Percentiles rank a stretch among this genome's conserved stretches.
phyloP scores from a whole-genome alignment of 64 coral and sea anemone species.

The Pachyseris speciosa region DNA sequence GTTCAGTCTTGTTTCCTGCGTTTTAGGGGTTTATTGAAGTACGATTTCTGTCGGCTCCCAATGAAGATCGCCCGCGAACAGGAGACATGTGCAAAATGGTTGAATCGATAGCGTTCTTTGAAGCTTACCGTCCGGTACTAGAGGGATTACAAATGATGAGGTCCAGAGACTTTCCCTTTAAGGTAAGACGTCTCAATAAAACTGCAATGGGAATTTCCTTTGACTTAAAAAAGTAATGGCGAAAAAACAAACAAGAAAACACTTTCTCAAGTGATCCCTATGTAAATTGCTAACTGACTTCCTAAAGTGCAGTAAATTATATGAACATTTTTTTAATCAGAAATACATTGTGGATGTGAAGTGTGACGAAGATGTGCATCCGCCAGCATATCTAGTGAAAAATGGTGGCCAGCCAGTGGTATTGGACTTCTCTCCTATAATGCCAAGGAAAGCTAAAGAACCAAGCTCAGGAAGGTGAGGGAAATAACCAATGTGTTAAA shows the following conservation, averaged over 20 bases:
- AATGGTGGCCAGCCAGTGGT: constrained; percentile 5
- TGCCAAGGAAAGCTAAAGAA: not conserved
- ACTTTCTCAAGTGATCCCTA: too few species aligned
- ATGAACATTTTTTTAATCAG: not conserved
- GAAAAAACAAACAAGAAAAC: too few species aligned
- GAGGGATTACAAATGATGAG: constrained; percentile 39
- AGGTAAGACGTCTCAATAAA: constrained; percentile 20
- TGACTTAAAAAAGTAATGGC: too few species aligned
- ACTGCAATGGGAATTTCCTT: too few species aligned
- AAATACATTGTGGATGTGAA: constrained; percentile 56
- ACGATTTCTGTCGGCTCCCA: constrained; percentile 17
- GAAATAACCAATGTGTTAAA: not conserved
- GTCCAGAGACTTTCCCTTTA: constrained; percentile 46
- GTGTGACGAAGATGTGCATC: constrained; percentile 9
- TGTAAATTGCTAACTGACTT: too few species aligned
- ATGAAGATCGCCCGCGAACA: constrained; percentile 4
- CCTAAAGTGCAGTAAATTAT: not conserved
- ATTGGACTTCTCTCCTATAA: constrained; percentile 56
- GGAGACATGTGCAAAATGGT: constrained; percentile 84
- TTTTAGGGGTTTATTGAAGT: constrained; percentile 57
- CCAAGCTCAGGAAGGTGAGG: not conserved
- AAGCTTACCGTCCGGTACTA: constrained; percentile 77
- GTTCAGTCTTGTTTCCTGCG: not conserved
- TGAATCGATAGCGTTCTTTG: constrained; percentile 89
- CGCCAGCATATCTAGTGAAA: constrained; percentile 64